Base-by-base conservation (phyloP, 30 jellyfish, hydroid and myxozoan genomes). In the Sanderia malayensis region DNA sequence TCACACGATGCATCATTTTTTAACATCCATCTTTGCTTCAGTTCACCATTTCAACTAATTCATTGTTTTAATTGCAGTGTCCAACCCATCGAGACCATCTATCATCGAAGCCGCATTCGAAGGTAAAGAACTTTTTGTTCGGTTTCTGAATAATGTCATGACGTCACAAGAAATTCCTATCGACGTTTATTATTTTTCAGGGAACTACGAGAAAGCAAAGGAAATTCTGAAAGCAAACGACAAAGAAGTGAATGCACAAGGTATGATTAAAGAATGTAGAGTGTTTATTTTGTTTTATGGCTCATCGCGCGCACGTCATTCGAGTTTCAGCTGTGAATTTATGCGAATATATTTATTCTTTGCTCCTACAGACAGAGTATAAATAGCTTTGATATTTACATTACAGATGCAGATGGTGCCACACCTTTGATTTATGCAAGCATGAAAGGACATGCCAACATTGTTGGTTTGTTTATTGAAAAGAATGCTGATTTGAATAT, bases 341-440 rank as follows among this genome's bases (percentile, higher is more conserved):
- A n/a, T n/a, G n/a, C n/a, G n/a, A n/a, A n/a, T n/a, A n/a, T n/a
- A n/a, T n/a, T n/a, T n/a, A n/a, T n/a, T n/a, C n/a, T n/a, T n/a
- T n/a, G n/a, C n/a, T n/a, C n/a, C n/a, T n/a, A n/a, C n/a, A n/a
- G n/a, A n/a, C n/a, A n/a, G n/a, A n/a, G n/a, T n/a, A n/a, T n/a
- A n/a, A n/a, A n/a, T n/a, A n/a, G n/a, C n/a, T n/a, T n/a, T n/a
- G n/a, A n/a, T n/a, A n/a, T n/a, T n/a, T n/a, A n/a, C n/a, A n/a
- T 60, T 53, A 18, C 67, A 76, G 96, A 84, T 80, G 91, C 85
- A 1, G 95, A 91, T 78, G 98, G 98, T 30, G 98, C 96, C 13
- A 91, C 98, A n/a, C 96, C 98, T 0, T 60, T 91, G 74, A 91
- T 91, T 34, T 84, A 79, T 83, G 96, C 98, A 8, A 84, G 93